phyloP scores from a whole-genome alignment of 2,888 invertebrate genomes.

The Drosophila phalerata region DNA sequence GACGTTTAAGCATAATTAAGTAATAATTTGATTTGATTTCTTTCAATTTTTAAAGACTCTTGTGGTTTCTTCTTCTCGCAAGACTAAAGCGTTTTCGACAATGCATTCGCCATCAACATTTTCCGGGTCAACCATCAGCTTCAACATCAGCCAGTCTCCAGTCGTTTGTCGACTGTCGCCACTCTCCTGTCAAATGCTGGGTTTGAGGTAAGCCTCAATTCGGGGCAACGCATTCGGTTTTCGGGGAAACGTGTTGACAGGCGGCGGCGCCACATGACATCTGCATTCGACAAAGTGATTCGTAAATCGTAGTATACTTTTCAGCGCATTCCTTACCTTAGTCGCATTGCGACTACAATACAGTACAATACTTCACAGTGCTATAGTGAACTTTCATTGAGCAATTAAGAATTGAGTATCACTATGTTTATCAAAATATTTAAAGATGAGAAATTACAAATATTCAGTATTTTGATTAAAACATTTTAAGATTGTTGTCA shows the following conservation, averaged over 20 bases:
- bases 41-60: slow-evolving; percentile 25
- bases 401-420: too few species aligned
- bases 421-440: too few species aligned
- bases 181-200: slow-evolving; percentile 37
- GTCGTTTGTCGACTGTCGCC: not conserved
- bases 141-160: not conserved
- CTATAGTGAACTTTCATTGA: too few species aligned
- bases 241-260: slow-evolving; percentile 48
- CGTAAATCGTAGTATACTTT: slow-evolving; percentile 47
- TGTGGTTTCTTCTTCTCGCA: slow-evolving; percentile 1
- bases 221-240: slow-evolving; percentile 39
- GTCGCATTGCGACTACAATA: not conserved
- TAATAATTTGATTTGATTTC: slow-evolving; percentile 69
- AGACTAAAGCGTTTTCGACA: slow-evolving; percentile 7
- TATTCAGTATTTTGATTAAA: too few species aligned
- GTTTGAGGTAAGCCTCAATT: slow-evolving; percentile 61
- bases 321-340: slow-evolving; percentile 11
- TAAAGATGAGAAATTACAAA: too few species aligned
- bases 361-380: too few species aligned
- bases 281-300: slow-evolving; percentile 55
- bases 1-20: slow-evolving; percentile 76
- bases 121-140: slow-evolving; percentile 15
- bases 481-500: too few species aligned
- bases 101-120: slow-evolving; percentile 3
- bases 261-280: slow-evolving; percentile 52